These are phyloP conservation scores for Nipponia nippon DNA, from an alignment of 2,113 vertebrate species.

Conservation along the genomic window DNA sequence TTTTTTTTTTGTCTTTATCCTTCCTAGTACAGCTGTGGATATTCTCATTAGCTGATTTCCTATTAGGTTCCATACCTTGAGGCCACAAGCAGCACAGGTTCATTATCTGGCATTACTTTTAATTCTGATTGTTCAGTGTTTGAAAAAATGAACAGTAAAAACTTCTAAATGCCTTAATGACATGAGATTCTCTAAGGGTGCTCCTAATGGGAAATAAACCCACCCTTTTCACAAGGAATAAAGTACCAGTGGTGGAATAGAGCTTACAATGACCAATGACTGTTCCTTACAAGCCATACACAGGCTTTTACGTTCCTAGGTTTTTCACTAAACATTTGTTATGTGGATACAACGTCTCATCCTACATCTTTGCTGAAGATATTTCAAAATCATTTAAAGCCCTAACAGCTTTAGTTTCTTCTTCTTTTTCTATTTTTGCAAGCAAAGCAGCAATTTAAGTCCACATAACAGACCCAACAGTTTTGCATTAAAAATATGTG, in stretches of 20 bases:
- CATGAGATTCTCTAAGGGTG: not conserved
- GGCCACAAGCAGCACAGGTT: conserved; percentile 17
- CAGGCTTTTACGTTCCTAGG: not conserved
- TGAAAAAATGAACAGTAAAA: conserved; percentile 19
- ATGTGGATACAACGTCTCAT: not conserved
- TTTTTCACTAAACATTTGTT: not conserved
- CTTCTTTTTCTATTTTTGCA: conserved; percentile 2
- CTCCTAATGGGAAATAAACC: not conserved
- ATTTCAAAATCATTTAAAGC: conserved; percentile 20
- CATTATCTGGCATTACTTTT: conserved; percentile 12
- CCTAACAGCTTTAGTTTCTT: conserved; percentile 1
- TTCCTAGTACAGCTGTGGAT: not conserved
- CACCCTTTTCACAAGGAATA: not conserved
- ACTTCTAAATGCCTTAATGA: not conserved
- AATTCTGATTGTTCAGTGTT: conserved; percentile 21
- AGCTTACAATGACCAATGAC: not conserved
- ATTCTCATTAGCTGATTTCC: conserved; percentile 32
- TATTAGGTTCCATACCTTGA: conserved; percentile 16
- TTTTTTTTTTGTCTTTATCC: not conserved
- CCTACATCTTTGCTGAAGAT: not conserved
- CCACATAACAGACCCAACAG: conserved; percentile 19
- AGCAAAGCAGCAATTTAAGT: conserved; percentile 41
- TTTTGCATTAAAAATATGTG: conserved; percentile 40
- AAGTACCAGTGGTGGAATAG: not conserved
- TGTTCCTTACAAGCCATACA: not conserved